Percentiles rank a stretch among this genome's conserved stretches.
phyloP scores from a whole-genome alignment of 2,113 vertebrate genomes.

The Panthera tigris region DNA sequence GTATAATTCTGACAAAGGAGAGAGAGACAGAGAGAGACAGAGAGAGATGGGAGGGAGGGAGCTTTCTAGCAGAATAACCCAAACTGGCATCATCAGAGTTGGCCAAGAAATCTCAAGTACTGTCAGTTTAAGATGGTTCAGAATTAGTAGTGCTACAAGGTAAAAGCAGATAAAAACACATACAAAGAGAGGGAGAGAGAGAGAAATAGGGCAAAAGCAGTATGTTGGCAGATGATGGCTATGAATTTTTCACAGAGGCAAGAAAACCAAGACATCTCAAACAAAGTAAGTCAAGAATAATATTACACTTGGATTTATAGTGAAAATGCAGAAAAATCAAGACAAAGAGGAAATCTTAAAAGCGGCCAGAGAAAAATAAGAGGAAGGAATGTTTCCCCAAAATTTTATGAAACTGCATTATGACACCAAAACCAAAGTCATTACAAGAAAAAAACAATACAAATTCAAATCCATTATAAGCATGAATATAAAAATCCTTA shows the following conservation, averaged over 20 bases:
- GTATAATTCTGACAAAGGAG: background rate
- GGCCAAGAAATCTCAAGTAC: background rate
- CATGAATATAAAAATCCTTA: background rate
- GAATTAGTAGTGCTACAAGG: background rate
- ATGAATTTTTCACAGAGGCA: background rate
- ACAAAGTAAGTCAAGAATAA: background rate
- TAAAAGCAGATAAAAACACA: background rate
- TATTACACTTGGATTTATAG: background rate
- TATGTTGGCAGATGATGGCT: background rate
- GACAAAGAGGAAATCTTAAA: background rate
- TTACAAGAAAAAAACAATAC: background rate
- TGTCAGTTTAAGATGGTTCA: background rate
- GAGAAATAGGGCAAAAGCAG: background rate
- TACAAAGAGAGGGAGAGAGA: background rate
- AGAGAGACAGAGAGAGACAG: background rate
- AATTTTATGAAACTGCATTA: background rate
- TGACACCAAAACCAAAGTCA: background rate
- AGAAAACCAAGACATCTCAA: background rate
- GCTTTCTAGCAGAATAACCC: background rate
- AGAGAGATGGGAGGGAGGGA: accelerated
- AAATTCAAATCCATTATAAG: background rate
- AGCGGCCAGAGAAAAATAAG: background rate
- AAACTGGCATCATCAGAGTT: background rate
- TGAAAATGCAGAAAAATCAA: background rate
- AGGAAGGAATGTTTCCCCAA: background rate